phyloP scores from a whole-genome alignment of 2,113 vertebrate genomes.

The Pogona vitticeps region DNA sequence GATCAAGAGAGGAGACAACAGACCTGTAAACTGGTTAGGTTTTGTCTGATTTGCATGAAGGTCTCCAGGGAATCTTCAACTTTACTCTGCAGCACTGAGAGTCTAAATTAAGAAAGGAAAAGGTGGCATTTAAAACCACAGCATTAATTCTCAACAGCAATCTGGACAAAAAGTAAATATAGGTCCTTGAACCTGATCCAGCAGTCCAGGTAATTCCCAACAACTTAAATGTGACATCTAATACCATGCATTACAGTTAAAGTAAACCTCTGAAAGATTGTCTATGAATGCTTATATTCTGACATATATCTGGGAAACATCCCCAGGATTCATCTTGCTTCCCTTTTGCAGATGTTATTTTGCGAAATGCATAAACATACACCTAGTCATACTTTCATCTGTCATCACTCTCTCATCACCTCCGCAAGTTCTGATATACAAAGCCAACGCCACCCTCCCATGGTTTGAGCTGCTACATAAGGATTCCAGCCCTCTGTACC shows the following conservation, averaged over 20 bases:
- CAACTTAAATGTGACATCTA: not conserved
- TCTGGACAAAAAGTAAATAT: not conserved
- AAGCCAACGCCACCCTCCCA: not conserved
- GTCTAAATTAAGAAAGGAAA: constrained; percentile 66
- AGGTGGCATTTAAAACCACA: constrained; percentile 23
- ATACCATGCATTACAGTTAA: not conserved
- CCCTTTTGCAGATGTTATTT: not conserved
- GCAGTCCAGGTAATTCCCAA: not conserved
- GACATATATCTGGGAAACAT: not conserved
- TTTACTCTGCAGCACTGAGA: constrained; percentile 73
- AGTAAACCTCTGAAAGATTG: not conserved
- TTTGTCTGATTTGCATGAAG: constrained; percentile 76
- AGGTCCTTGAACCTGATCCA: not conserved
- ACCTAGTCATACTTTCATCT: not conserved
- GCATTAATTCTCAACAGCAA: not conserved
- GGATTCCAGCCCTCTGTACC: not conserved
- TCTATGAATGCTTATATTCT: not conserved
- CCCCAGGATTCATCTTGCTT: not conserved
- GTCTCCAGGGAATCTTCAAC: constrained; percentile 71
- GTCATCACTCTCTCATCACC: not conserved
- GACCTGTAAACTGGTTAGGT: constrained; percentile 78
- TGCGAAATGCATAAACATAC: not conserved
- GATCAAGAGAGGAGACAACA: constrained; percentile 11
- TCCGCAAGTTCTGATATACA: not conserved
- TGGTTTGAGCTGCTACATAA: not conserved